These are phyloP conservation scores for Leptinotarsa haldemani DNA, from an alignment of 2,888 invertebrate species.

Conservation along the genomic window DNA sequence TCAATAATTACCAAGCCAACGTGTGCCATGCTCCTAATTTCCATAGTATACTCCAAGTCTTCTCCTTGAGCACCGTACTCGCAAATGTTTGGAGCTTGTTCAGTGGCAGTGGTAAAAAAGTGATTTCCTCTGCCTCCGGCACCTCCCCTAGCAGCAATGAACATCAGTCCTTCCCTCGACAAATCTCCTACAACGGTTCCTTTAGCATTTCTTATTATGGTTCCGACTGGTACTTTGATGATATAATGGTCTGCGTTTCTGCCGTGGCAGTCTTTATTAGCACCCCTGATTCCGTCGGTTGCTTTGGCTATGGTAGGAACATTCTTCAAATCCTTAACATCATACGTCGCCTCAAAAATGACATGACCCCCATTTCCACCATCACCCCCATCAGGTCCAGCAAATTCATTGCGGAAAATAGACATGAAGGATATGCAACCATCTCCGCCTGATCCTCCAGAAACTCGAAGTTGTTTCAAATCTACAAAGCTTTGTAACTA, in stretches of 20 bases:
- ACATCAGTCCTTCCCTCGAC: conserved; percentile 77
- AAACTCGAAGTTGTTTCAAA: conserved; percentile 72
- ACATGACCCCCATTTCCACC: conserved; percentile 97
- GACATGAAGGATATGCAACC: conserved; percentile 90
- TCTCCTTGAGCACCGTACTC: conserved; percentile 92
- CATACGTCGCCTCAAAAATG: conserved; percentile 79
- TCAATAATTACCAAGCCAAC: conserved; percentile 78
- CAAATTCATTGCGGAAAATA: conserved; percentile 84
- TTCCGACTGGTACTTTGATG: conserved; percentile 85
- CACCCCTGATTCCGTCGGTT: conserved; percentile 78
- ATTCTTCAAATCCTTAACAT: conserved; percentile 79
- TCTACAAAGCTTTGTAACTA: conserved; percentile 75
- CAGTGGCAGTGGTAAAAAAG: conserved; percentile 84
- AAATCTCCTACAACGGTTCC: conserved; percentile 78
- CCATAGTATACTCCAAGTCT: conserved; percentile 76
- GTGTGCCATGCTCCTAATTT: conserved; percentile 93
- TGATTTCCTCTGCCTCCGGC: conserved; percentile 96
- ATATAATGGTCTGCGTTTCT: conserved; percentile 80
- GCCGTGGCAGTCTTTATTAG: conserved; percentile 82
- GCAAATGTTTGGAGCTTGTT: conserved; percentile 84
- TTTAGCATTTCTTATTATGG: conserved; percentile 72
- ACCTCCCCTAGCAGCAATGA: conserved; percentile 94
- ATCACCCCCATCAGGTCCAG: conserved; percentile 96
- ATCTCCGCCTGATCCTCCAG: conserved; percentile 93
- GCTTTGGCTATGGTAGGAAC: conserved; percentile 73